A percentile compares a stretch with the other conserved stretches of the same genome.
phyloP scores from a whole-genome alignment of 2,113 vertebrate species.

The Physeter macrocephalus region DNA sequence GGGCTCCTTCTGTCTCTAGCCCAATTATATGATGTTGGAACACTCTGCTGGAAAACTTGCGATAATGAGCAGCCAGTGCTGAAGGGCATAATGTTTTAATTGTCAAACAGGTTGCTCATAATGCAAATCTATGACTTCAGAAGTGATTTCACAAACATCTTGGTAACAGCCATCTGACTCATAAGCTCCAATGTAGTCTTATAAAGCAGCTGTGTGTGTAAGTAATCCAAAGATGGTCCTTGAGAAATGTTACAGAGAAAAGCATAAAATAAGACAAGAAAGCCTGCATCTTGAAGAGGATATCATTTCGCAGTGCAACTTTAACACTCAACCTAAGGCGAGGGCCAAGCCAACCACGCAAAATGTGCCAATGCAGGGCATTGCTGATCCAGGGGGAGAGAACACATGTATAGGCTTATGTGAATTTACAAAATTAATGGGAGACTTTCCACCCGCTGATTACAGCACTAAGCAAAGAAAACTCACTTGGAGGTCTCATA shows the following conservation, averaged over 20 bases:
- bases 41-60: constrained; percentile 81
- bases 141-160: constrained; percentile 89
- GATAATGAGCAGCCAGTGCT: constrained; percentile 79
- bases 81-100: constrained; percentile 82
- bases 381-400: background rate
- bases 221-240: constrained; percentile 71
- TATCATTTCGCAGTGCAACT: background rate
- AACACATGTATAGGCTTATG: background rate
- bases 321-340: background rate
- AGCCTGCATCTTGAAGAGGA: constrained; percentile 20
- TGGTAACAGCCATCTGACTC: constrained; percentile 86
- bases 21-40: constrained; percentile 80
- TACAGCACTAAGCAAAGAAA: background rate
- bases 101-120: constrained; percentile 87
- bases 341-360: background rate
- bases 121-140: constrained; percentile 88
- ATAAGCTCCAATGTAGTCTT: constrained; percentile 84
- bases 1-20: constrained; percentile 51
- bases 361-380: background rate
- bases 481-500: background rate
- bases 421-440: background rate
- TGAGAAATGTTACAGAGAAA: constrained; percentile 41
- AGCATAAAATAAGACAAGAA: background rate
- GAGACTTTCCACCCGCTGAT: background rate
- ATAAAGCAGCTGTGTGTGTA: constrained; percentile 81